phyloP scores from a whole-genome alignment of 2,113 vertebrate genomes.

The Pristiophorus japonicus region DNA sequence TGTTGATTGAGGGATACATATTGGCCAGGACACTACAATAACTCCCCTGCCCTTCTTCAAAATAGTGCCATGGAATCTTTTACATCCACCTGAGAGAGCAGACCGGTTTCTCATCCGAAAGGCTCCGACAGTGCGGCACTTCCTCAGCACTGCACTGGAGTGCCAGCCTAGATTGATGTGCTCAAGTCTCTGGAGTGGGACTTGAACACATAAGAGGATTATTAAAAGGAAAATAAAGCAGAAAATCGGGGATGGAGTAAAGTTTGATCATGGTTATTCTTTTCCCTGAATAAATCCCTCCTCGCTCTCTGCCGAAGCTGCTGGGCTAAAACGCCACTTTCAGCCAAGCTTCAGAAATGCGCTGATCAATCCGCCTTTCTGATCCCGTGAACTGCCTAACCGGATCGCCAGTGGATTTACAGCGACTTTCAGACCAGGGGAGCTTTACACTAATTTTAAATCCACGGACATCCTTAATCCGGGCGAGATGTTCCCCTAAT shows the following conservation, averaged over 20 bases:
- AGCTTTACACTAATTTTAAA: conserved; percentile 40
- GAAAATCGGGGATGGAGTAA: not conserved
- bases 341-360: not conserved
- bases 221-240: not conserved
- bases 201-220: too few species aligned
- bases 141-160: too few species aligned
- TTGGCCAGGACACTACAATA: too few species aligned
- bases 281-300: not conserved
- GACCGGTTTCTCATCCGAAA: too few species aligned
- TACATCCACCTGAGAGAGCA: too few species aligned
- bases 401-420: too few species aligned
- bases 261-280: not conserved
- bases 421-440: conserved; percentile 30
- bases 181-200: too few species aligned
- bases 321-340: not conserved
- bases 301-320: not conserved
- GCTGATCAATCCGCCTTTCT: conserved; percentile 30
- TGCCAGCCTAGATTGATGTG: too few species aligned
- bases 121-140: too few species aligned
- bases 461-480: not conserved
- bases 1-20: too few species aligned
- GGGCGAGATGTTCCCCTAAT: not conserved
- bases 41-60: too few species aligned
- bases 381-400: conserved; percentile 51
- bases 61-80: too few species aligned